Base-by-base conservation (phyloP, 2,888 invertebrate species). In the Microchrysa polita region DNA sequence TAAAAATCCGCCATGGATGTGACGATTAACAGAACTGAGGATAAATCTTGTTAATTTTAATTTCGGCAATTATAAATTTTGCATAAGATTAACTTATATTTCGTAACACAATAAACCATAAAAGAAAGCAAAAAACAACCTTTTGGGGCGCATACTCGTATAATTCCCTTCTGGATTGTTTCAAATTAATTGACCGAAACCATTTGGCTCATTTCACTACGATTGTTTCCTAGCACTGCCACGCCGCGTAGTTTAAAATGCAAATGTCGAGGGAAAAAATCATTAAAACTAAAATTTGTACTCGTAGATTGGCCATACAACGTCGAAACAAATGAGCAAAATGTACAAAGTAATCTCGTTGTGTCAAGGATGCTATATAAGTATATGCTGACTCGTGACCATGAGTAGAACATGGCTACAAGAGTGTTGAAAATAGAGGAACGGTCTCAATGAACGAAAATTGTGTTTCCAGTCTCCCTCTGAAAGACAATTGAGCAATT, bases 401-500 rank as follows among this genome's bases (percentile, higher is more conserved):
- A 5, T 48, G 10, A 12, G 14, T 10, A 18, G 55, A 18, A 55
- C 2, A 16, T 10, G 14, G 1, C 59, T 7, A 23, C 22, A 22
- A 59, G 27, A n/a, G n/a, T n/a, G 23, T 16, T 40, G 14, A 16
- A 34, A 61, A 61, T 16, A 23, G 40, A 55, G 55, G 18, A 55
- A 55, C 7, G 63, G 10, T 10, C 12, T 16, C 40, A 23, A 42
- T 18, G 40, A 63, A 40, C 12, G 42, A 69, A 69, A 69, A 57
- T 69, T 69, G 40, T 48, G 65, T 65, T 42, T 55, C 18, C 74
- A n/a, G n/a, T n/a, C n/a, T n/a, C n/a, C n/a, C n/a, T n/a, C 71
- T 63, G 48, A 40, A 75, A 73, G 75, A 75, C 75, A 75, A 75
- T 75, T 73, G 73, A 73, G 75, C 75, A 75, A 75, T 75, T 75